Evolutionary conservation across 2,888 invertebrate genomes (phyloP).

Genomic region (Tachina grossa): DNA sequence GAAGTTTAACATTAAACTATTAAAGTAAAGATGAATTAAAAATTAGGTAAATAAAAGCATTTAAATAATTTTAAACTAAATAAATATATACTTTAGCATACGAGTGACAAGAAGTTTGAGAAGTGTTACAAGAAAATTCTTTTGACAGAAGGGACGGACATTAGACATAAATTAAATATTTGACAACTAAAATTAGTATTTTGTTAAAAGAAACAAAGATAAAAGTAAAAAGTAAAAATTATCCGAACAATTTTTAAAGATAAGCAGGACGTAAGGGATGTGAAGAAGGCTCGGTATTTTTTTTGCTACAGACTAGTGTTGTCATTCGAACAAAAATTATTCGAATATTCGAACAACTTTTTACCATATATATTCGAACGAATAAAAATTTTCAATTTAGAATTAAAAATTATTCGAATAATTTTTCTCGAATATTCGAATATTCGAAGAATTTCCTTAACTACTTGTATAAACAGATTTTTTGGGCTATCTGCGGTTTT

Average conservation of each 20-base stretch:
- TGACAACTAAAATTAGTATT: not conserved
- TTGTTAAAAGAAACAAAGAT: constrained; percentile 26
- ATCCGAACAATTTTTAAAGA: not conserved
- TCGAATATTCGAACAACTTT: too few species aligned
- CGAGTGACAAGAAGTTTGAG: not conserved
- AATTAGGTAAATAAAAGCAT: constrained; percentile 18
- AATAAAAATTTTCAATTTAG: too few species aligned
- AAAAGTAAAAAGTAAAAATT: constrained; percentile 1
- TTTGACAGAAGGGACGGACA: not conserved
- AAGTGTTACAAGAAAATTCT: not conserved
- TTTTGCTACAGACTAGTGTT: too few species aligned
- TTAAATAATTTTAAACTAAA: constrained; percentile 26
- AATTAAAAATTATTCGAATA: too few species aligned
- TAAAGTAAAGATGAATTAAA: constrained; percentile 23
- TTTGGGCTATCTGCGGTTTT: too few species aligned
- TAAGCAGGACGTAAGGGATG: not conserved
- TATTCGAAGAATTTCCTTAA: too few species aligned
- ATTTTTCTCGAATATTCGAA: too few species aligned
- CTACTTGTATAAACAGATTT: too few species aligned
- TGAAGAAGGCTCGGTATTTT: too few species aligned
- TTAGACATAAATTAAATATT: not conserved
- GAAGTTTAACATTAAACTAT: constrained; percentile 31
- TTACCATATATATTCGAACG: too few species aligned
- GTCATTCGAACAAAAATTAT: too few species aligned
- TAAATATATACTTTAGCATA: constrained; percentile 21